A percentile compares a stretch with the other conserved stretches of the same genome.
phyloP scores from a whole-genome alignment of 2,888 invertebrate species.

The Chymomyza amoena region DNA sequence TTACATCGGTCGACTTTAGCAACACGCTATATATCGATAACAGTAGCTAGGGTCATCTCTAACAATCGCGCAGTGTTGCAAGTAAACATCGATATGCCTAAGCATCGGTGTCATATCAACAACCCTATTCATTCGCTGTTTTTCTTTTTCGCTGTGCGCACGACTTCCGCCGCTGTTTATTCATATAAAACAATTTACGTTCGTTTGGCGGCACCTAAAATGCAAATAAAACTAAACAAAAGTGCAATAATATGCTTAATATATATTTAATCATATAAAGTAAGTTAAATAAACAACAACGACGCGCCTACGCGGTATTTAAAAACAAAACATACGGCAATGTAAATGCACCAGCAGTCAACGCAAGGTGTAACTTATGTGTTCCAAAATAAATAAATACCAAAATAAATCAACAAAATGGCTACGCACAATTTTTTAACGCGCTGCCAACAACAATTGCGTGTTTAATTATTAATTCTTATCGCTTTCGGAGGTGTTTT shows the following conservation, averaged over 20 bases:
- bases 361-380: neutral
- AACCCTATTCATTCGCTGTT: neutral
- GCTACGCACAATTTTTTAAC: conserved; percentile 23
- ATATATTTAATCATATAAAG: neutral
- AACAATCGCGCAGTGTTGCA: neutral
- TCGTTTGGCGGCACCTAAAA: neutral
- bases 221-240: neutral
- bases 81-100: neutral
- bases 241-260: neutral
- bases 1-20: neutral
- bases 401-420: conserved; percentile 55
- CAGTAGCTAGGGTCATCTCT: neutral
- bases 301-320: neutral
- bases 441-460: neutral
- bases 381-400: conserved; percentile 47
- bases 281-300: neutral
- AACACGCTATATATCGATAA: neutral
- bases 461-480: neutral
- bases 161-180: neutral
- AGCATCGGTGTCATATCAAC: neutral
- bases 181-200: neutral
- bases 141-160: neutral
- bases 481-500: neutral
- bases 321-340: neutral
- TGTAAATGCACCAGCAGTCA: neutral